Evolutionary conservation across 2,888 invertebrate genomes (phyloP), one percentile per base, ranked within the genome.

Genomic region (Horisme vitalbata): DNA sequence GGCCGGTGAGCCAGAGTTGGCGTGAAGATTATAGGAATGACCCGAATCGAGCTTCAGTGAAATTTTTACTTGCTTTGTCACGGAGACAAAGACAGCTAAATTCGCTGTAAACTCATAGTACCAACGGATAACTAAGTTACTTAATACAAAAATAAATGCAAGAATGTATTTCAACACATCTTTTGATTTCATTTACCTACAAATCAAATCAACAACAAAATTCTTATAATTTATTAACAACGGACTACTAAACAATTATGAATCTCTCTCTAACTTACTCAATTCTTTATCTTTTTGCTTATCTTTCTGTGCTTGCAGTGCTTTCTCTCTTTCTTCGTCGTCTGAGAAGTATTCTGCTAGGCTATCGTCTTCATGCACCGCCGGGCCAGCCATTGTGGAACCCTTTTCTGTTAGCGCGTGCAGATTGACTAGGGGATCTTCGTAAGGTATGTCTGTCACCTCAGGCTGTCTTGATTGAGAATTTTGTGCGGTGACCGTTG

Each of bases 271-370:
- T 63, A 75, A 41, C 57, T 79, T 74, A 56, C 72, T 62, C 61
- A 70, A 75, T 63, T 77, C 81, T 50, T 83, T 84, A 13, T 83
- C 79, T 57, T 71, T 75, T 63, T 77, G 81, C 51, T 83, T 84
- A 13, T 83, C 79, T 57, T 78, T 83, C 28, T 78, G 79, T 7
- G 68, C 64, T 62, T 79, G 71, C 26, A 86, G 49, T 1, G 88
- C 88, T 41, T 83, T 86, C 35, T 80, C 82, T 54, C 88, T 73
- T 55, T 90, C 90, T 49, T 90, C 90, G 32, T 90, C 90, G n/a
- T 90, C 90, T 6, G 90, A 90, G 60, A 79, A 90, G 60, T 89
- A 90, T 65, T 90, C 90, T 0, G 83, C 82, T 54, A 87, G 59
- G 41, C 75, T 80, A 28, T 86, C 84, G 43, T 80, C 76, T 8